Base-by-base conservation (phyloP, 2,797 vertebrate genomes). In the Tapirus indicus region DNA sequence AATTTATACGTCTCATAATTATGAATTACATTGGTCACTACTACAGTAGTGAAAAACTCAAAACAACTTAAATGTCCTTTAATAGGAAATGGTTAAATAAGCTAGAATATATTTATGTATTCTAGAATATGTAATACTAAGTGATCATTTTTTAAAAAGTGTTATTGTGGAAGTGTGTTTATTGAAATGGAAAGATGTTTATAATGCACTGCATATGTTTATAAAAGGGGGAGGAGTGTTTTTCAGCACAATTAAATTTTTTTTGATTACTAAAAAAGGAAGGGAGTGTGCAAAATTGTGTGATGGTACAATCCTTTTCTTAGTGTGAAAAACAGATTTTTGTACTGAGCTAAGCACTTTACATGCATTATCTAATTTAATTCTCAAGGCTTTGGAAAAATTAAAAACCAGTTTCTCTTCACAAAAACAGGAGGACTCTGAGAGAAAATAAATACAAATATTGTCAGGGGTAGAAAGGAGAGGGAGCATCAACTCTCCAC, bases 71-170 rank as follows among this genome's bases (percentile, higher is more conserved):
- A 35, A 62, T 60, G 52, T 60, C 27, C 41, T 75, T 69, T 84
- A 47, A 75, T 52, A 69, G 74, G n/a, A 86, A 93, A 66, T 93
- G 12, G 35, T 18, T 86, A 87, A 92, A 66, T 72, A 82, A 56
- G 72, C 25, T 6, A 54, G 64, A 85, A 85, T 66, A 52, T 64
- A 14, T 21, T 52, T 49, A 66, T 66, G 62, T 92, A 78, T 41
- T 79, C 79, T 32, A 23, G 17, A 78, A 32, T 52, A 58, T 14
- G 6, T 29, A 92, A 66, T 11, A 47, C 89, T 52, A 66, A 60
- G 21, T 32, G 21, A 74, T 5, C 27, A 74, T 44, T n/a, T 78
- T 72, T 88, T 62, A 17, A 88, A 88, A 78, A 78, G 54, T 32
- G 17, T 74, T 82, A 27, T 49, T 27, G 29, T 8, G 27, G 11